Percentiles rank a stretch among this genome's conserved stretches.
phyloP scores from a whole-genome alignment of 2,113 vertebrate species.

The Carollia perspicillata region DNA sequence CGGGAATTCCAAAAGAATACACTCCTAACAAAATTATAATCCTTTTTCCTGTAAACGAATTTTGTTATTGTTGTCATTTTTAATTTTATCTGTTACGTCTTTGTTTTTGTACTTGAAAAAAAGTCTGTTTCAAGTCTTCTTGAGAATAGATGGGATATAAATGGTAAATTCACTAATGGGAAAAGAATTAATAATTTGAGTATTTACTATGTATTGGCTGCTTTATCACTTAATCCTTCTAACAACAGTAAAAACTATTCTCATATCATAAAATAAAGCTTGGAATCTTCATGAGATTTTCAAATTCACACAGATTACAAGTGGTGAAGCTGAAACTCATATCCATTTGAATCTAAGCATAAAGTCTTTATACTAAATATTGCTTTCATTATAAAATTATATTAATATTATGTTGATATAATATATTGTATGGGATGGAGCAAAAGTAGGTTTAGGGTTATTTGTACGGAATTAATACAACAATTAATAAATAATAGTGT shows the following conservation, averaged over 20 bases:
- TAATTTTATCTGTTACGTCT: constrained; percentile 54
- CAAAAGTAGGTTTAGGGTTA: too few species aligned
- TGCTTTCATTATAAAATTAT: background rate
- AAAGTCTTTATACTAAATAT: background rate
- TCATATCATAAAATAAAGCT: background rate
- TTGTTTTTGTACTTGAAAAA: constrained; percentile 51
- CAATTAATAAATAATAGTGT: too few species aligned
- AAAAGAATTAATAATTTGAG: constrained; percentile 23
- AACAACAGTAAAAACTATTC: background rate
- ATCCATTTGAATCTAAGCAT: background rate
- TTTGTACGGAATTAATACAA: too few species aligned
- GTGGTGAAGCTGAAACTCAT: background rate
- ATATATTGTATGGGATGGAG: background rate
- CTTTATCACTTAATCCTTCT: background rate
- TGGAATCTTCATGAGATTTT: background rate
- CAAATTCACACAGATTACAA: background rate
- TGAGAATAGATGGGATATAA: constrained; percentile 30
- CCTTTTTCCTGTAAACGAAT: constrained; percentile 31
- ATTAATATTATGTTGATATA: background rate
- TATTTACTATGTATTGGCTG: background rate
- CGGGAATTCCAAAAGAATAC: constrained; percentile 25
- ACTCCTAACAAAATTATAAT: constrained; percentile 47
- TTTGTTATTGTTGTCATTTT: constrained; percentile 33
- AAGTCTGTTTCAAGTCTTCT: constrained; percentile 10
- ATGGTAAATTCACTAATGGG: constrained; percentile 6